Conservation (phyloP, 2,113 vertebrate genomes). For the Riparia riparia region DNA sequence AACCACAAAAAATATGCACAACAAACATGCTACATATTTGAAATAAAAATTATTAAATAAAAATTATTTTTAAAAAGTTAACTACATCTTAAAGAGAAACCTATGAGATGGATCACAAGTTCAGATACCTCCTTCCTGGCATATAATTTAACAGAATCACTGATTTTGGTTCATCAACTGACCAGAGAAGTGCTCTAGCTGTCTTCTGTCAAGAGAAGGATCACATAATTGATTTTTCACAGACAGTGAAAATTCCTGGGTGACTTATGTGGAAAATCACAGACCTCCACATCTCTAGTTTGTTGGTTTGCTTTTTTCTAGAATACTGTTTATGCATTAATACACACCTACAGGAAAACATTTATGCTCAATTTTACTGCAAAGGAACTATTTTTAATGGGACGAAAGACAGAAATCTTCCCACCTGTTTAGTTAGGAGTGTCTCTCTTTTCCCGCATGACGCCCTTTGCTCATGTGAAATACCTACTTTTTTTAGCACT, state of each 20-base stretch:
- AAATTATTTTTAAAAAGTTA: background rate
- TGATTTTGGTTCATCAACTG: background rate
- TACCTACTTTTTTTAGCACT: background rate
- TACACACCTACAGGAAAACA: background rate
- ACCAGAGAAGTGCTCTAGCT: background rate
- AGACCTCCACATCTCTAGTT: background rate
- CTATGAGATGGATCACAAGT: background rate
- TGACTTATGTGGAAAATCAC: background rate
- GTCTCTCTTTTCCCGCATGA: background rate
- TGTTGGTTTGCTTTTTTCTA: background rate
- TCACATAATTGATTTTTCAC: background rate
- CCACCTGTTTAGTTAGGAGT: background rate
- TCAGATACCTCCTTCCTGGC: background rate
- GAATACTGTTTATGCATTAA: background rate
- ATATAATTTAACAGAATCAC: background rate
- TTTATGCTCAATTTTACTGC: background rate
- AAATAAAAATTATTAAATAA: background rate
- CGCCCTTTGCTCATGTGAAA: background rate
- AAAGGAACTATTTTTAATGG: background rate
- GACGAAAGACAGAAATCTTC: background rate
- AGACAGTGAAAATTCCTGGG: background rate
- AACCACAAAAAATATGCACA: background rate
- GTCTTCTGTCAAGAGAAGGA: background rate
- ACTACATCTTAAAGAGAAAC: background rate
- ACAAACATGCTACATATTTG: background rate